Base-by-base conservation (phyloP, 2,797 vertebrate species). In the Cuculus canorus region DNA sequence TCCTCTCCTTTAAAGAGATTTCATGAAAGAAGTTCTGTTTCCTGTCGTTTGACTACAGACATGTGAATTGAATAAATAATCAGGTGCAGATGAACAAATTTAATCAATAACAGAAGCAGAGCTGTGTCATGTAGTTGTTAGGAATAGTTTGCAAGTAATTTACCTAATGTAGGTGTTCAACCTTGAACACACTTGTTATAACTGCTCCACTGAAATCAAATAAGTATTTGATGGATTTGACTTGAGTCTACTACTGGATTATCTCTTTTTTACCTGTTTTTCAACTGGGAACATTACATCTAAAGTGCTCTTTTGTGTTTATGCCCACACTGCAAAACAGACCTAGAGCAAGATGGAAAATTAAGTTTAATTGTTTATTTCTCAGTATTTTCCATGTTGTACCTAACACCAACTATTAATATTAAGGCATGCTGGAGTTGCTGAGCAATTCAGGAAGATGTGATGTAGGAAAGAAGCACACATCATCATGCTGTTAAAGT, bases 401-500 rank as follows among this genome's bases (percentile, higher is more conserved):
- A 61, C 32, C 22, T 21, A 35, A 7, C 5, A 68, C 23, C 22
- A 53, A 1, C 28, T 70, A 4, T 10, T 53, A 57, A 52, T 70
- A 4, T 9, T 53, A 57, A 52, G 45, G 24, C n/a, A 16, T 21
- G 32, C n/a, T 68, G 69, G 23, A 37, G 11, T 1, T 41, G 22
- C 53, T 37, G 43, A 56, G 13, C 14, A 43, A 3, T n/a, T 39
- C 17, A 70, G 53, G 78, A 69, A 33, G 41, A 10, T 6, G 19
- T 8, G 28, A 39, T 8, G 32, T 18, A 60, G 11, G 54, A 73
- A 59, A 28, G 37, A 23, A 41, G 10, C 37, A 45, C 23, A 41
- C 4, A 3, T 22, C 11, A 47, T 10, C 27, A 2, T 0, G 1
- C 8, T 12, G 19, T 6, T 66, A 37, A 47, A 61, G 7, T 2